phyloP scores from a whole-genome alignment of 1,140 invertebrate species.

The Hestina assimilis region DNA sequence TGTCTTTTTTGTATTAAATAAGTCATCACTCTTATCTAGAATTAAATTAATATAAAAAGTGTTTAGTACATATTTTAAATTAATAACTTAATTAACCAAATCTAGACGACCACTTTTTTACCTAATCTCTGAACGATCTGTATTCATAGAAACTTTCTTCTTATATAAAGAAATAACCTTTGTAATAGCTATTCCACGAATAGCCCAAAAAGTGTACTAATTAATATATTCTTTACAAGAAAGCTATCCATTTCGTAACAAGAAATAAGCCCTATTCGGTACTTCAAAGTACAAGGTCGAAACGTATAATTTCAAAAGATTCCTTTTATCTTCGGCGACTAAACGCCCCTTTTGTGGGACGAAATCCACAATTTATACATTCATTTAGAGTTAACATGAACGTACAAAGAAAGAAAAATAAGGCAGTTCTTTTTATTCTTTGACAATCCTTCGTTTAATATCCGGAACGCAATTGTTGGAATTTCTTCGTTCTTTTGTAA shows the following conservation, averaged over 20 bases:
- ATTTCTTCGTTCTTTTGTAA: slow-evolving; percentile 15
- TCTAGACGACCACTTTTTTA: too few relatives aligned
- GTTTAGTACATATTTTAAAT: too few relatives aligned
- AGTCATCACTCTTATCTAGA: too few relatives aligned
- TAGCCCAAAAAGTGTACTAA: too few relatives aligned
- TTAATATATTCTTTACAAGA: too few relatives aligned
- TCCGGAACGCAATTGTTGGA: slow-evolving; percentile 23
- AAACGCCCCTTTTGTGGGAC: slow-evolving; percentile 14
- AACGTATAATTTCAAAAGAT: slow-evolving; percentile 4
- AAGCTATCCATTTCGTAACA: not conserved
- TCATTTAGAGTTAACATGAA: slow-evolving; percentile 27
- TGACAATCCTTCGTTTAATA: slow-evolving; percentile 27
- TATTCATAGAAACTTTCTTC: too few relatives aligned
- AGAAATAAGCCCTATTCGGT: not conserved
- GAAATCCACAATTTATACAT: slow-evolving; percentile 25
- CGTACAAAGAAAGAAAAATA: slow-evolving; percentile 21
- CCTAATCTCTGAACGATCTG: too few relatives aligned
- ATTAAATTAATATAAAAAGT: too few relatives aligned
- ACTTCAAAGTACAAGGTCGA: slow-evolving; percentile 1
- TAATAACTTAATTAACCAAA: too few relatives aligned
- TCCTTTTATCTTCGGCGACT: slow-evolving; percentile 11
- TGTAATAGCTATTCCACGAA: too few relatives aligned
- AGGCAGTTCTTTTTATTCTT: slow-evolving; percentile 18
- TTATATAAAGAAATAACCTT: too few relatives aligned
- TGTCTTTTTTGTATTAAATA: too few relatives aligned